Percentiles rank a stretch among this genome's conserved stretches.
These are phyloP conservation scores for Petrolisthes cinctipes DNA, from an alignment of 2,888 invertebrate genomes.

Conservation along the genomic window DNA sequence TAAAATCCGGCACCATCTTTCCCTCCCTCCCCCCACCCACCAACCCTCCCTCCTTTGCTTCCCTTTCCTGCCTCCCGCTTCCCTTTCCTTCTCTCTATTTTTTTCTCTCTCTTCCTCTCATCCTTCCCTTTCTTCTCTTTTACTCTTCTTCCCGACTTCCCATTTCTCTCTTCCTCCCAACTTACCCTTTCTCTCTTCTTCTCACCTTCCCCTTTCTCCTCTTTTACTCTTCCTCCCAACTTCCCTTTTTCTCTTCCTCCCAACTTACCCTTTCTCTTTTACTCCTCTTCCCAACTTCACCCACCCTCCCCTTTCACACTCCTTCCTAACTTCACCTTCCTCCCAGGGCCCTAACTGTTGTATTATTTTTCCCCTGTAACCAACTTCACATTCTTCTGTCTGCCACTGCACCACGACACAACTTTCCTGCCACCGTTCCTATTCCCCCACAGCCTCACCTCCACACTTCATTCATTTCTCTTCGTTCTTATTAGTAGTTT, in stretches of 20 bases:
- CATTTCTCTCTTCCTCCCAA: background rate
- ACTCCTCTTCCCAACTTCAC: background rate
- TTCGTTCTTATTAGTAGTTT: background rate
- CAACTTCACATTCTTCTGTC: background rate
- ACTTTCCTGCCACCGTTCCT: background rate
- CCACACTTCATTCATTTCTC: background rate
- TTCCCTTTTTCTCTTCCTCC: background rate
- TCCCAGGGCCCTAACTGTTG: background rate
- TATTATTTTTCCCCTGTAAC: background rate
- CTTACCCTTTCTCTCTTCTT: background rate
- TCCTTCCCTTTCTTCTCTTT: background rate
- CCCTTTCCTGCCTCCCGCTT: background rate
- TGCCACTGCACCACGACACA: too few species aligned
- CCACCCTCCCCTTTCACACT: background rate
- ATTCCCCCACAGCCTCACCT: background rate
- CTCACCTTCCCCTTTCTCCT: background rate
- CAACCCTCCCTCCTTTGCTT: background rate
- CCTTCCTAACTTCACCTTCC: background rate
- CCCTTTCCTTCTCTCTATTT: background rate
- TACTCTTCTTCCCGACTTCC: background rate
- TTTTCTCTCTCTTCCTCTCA: background rate
- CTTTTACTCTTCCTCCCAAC: background rate
- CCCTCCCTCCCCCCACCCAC: background rate
- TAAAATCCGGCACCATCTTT: conserved; percentile 23
- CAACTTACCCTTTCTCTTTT: background rate